A percentile compares a stretch with the other conserved stretches of the same genome.
phyloP scores from a whole-genome alignment of 2,797 vertebrate species.

The Monodelphis domestica region DNA sequence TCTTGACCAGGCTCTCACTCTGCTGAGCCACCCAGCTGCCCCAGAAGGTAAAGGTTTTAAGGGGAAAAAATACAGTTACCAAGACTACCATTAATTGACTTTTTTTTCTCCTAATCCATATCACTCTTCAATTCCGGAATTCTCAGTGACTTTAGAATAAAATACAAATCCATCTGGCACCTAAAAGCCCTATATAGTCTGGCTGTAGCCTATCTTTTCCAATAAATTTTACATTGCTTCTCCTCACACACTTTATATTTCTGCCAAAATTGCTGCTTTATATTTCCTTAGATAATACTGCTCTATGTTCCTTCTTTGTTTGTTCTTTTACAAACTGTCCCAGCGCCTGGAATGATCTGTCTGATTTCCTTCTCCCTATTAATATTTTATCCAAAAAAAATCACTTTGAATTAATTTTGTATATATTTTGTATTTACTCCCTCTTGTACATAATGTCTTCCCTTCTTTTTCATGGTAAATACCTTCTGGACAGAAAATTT shows the following conservation, averaged over 20 bases:
- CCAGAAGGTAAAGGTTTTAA: no score
- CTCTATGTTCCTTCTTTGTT: not conserved
- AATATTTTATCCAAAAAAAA: not conserved
- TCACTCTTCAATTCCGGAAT: not conserved
- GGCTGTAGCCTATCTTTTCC: not conserved
- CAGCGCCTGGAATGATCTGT: not conserved
- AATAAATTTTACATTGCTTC: not conserved
- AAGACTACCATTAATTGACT: not conserved
- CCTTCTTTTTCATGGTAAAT: not conserved
- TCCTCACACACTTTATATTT: not conserved
- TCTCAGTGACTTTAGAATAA: not conserved
- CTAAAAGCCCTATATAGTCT: not conserved
- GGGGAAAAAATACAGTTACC: not conserved
- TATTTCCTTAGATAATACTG: not conserved
- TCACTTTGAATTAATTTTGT: not conserved
- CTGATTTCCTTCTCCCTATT: not conserved
- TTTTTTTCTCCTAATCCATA: not conserved
- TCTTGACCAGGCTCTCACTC: no score
- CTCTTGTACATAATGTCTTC: not conserved
- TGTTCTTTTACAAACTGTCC: not conserved
- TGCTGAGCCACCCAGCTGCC: no score
- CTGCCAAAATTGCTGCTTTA: not conserved
- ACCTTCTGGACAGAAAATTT: not conserved
- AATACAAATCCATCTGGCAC: not conserved
- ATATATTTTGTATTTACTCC: not conserved